Base-by-base conservation (phyloP, 2,888 invertebrate species). In the Volucella bombylans region DNA sequence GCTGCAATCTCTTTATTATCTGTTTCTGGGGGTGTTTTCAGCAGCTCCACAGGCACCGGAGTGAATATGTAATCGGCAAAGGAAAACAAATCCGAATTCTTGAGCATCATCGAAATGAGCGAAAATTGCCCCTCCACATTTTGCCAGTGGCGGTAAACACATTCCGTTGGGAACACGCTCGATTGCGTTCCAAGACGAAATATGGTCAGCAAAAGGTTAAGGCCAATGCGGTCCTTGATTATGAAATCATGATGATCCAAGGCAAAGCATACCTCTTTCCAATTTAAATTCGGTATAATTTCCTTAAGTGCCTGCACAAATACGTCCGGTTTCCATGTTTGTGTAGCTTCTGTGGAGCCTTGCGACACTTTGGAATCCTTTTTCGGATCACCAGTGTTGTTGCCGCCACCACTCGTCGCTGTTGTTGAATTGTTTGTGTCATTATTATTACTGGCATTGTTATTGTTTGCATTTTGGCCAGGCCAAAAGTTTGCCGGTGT, bases 11-110 rank as follows among this genome's bases (percentile, higher is more conserved):
- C 98, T 91, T 98, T 97, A 90, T 97, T 97, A 88, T 98, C 98
- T 31, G 96, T 95, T 92, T 99, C 99, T 0, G 99, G 99, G 8
- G 97, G 96, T 11, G 97, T 96, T 92, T 99, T 99, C 49, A 99
- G 92, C 86, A 97, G 94, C 88, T 98, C 98, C 55, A 97, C 95
- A 1, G 96, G 94, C 1, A 98, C 97, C 2, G 96, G 94, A 88
- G 96, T 96, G 90, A 96, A 97, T 0, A 97, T 96, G 91, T 96
- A 96, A 90, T 99, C 98, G 41, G 97, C 96, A 90, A 99, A 96
- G 89, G 97, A 97, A 92, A 99, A 98, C 87, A 99, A 94, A 90
- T 99, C 99, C 0, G 97, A 95, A 92, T 96, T 95, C 90, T 97
- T 97, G 38, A 99, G 92, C 87, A 98, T 96, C 87, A 96, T 95